Evolutionary conservation across 2,888 invertebrate genomes (phyloP).

Genomic region (Lysandra bellargus): DNA sequence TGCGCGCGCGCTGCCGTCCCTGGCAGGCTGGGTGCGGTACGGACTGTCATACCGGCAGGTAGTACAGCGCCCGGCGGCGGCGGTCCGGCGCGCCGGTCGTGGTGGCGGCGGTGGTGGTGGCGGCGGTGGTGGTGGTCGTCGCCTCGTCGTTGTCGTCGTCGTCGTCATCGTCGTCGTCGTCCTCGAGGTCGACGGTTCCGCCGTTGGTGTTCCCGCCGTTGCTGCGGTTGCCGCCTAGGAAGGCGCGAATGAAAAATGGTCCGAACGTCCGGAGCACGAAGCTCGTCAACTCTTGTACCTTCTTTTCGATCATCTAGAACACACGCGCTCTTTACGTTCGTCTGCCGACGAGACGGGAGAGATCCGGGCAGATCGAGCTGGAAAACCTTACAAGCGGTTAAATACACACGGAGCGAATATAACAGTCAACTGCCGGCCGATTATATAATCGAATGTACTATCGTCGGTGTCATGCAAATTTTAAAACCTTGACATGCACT

Average conservation of each 20-base stretch:
- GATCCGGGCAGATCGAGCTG: neutral
- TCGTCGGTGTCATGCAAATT: neutral
- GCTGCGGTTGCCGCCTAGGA: constrained; percentile 76
- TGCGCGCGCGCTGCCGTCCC: constrained; percentile 69
- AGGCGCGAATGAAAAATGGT: constrained; percentile 84
- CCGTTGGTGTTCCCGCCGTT: constrained; percentile 62
- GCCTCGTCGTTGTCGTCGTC: constrained; percentile 84
- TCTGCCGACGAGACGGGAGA: constrained; percentile 31
- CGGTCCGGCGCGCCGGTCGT: constrained; percentile 47
- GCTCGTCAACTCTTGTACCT: constrained; percentile 87
- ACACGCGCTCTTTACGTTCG: constrained; percentile 61
- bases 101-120: constrained; percentile 53
- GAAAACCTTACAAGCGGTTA: constrained; percentile 1
- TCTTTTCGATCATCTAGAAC: constrained; percentile 87
- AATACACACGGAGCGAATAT: neutral
- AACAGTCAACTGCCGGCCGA: neutral
- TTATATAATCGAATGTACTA: constrained; percentile 8
- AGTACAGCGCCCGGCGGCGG: constrained; percentile 61
- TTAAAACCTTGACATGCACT: constrained; percentile 9
- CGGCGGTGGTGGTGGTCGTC: constrained; percentile 74
- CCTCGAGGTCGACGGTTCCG: constrained; percentile 70
- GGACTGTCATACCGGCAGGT: constrained; percentile 68
- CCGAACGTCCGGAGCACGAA: constrained; percentile 88
- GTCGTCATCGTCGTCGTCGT: constrained; percentile 74
- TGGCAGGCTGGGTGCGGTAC: constrained; percentile 74